Evolutionary conservation across 2,888 invertebrate species (phyloP), one percentile per base, ranked within the genome.

Genomic region (Drosophila prolongata): DNA sequence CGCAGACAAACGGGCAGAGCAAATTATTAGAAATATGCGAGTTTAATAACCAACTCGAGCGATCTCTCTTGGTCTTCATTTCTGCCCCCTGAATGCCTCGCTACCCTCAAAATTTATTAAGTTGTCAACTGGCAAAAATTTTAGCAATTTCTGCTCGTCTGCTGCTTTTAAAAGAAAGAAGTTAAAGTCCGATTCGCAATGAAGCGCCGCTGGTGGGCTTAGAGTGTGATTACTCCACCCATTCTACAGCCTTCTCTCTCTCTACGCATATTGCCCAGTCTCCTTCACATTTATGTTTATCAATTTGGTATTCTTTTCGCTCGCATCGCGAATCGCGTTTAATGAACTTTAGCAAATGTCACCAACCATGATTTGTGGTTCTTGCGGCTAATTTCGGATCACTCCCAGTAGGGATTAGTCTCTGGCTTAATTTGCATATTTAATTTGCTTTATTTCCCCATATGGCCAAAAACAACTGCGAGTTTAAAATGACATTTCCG

Each of bases 21-120:
- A 78, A 85, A 82, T 85, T 85, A 85, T 87, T 82, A 77, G 77
- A 85, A 87, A 87, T 80, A 87, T 85, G 79, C 86, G 86, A 79
- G 79, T 79, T 85, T 85, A 87, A 87, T 87, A 84, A 87, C 75
- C 78, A 84, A 80, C 62, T 44, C 62, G 76, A 58, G 54, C 62
- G 24, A 65, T 61, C 38, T 64, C 44, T 60, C 53, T 53, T 42
- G 44, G 43, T 47, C 35, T 42, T 59, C 52, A 53, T 43, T 24
- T 37, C 24, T 42, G 57, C 59, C 69, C 40, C 24, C 43, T 9
- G 9, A 53, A 44, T 30, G 9, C 30, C 40, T 50, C 65, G 56
- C 30, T 40, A 10, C 11, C 11, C 54, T 83, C 81, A 84, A 81
- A 84, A 85, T 85, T 87, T 85, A 85, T 85, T 85, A 80, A 85